Base-by-base conservation (phyloP, 2,113 vertebrate genomes). In the Platycercus adscitus region DNA sequence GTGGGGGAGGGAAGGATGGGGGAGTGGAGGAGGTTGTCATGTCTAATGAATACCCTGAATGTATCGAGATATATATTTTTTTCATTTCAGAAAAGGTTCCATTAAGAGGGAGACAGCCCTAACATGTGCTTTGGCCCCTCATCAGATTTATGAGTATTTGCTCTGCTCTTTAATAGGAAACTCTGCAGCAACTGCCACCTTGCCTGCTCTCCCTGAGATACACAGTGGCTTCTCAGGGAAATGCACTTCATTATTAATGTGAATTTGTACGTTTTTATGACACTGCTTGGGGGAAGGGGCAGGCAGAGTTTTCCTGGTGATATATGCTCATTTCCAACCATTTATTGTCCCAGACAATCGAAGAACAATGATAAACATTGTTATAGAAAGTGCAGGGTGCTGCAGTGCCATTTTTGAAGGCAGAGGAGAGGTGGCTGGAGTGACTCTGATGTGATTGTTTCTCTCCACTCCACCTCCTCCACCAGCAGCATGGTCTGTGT, bases 161-260 rank as follows among this genome's bases (percentile, higher is more conserved):
- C 86, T 96, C 91, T 94, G 86, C 93, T 96, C 86, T 95, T 93
- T 95, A 92, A 96, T 96, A 94, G 93, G 94, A 91, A 94, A 95
- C 91, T 96, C 91, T 93, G 95, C 95, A 94, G 95, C 89, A 95
- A 95, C 87, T 73, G 92, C 96, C 96, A 94, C 93, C 92, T 96
- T 93, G 76, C 91, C 70, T 94, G 95, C 94, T 97, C 94, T 95
- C 91, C 93, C 91, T 43, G 95, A 97, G 96, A 97, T 93, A 91
- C 93, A 94, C 91, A 96, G 91, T 95, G 65, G 96, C 96, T 97
- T 95, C 93, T 95, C 61, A 31, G 96, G 92, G 95, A 96, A 97
- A 96, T 94, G 94, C 93, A 91, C 96, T 97, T 97, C 91, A 96
- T 97, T 96, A 97, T 97, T 96, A 96, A 95, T 96, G 92, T 97